Base-by-base conservation (phyloP, 2,113 vertebrate species). In the Crotalus helleri region DNA sequence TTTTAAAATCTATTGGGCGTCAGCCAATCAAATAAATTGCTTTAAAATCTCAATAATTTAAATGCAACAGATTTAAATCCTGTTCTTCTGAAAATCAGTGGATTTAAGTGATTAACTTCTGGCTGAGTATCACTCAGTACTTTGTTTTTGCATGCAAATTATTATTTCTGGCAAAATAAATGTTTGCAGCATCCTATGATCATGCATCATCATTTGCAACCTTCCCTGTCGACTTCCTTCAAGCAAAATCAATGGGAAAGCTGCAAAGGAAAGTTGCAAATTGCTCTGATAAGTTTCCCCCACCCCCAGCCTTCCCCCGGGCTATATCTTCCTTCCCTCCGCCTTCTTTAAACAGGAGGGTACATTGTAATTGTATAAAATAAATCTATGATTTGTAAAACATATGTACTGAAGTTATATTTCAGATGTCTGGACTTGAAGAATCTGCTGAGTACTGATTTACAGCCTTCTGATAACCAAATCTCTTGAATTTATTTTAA, bases 381-480 rank as follows among this genome's bases (percentile, higher is more conserved):
- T 26, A n/a, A 54, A 3, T 6, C 8, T 21, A 44, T 58, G 54
- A 23, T 39, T 89, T 89, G 33, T 21, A 74, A 49, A 90, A 74
- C 69, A 29, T 39, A 29, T 5, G 24, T 39, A 92, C 74, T 46
- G 1, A 90, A 95, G 95, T 6, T 0, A 1, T 2, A 53, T 92
- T 94, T 85, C 51, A 87, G 64, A 49, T 92, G 57, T 23, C 81
- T 92, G 19, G 89, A 33, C 92, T 1, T 0, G 1, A 29, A 51
- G 33, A 95, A 57, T 74, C 64, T 49, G 93, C 90, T 94, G 92
- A 90, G 55, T 19, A 15, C 13, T 57, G 17, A 15, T 57, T 51
- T 51, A 51, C 49, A 51, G 49, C 49, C 49, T 51, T 51, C 49
- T 51, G 49, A 51, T 51, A 51, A 51, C 8, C 49, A 51, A 51